Evolutionary conservation across 1,140 invertebrate genomes (phyloP), one percentile per base, ranked within the genome.

Genomic region (Holotrichia oblita): DNA sequence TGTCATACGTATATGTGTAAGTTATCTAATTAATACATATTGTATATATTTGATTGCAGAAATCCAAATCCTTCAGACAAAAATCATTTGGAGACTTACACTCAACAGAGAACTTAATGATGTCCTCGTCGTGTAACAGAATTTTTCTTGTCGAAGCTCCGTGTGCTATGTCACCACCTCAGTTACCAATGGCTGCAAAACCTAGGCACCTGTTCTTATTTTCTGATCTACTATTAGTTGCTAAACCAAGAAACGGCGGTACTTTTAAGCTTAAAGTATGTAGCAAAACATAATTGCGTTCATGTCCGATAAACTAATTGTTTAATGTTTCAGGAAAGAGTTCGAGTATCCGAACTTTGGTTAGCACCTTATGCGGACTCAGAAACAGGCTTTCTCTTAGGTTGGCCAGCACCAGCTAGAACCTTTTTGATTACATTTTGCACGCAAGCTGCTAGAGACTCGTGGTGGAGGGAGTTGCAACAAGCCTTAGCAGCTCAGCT

Each of bases 171-270:
- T 85, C 87, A 42, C 87, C 89, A 2, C 82, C 89, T 22, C 88
- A 89, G 40, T 84, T 88, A n/a, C 87, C 87, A 79, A 85, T 89
- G 82, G 87, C 88, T 82, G 89, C 88, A 2, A 86, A 85, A 76
- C 88, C 94, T 90, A 90, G 95, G 76, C 95, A 96, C 84, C 88
- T 97, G 72, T 97, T 97, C 86, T 91, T 97, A 78, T 96, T 97
- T 88, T 94, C 92, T 81, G 95, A 97, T 87, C 87, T 97, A 27
- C 88, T 97, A n/a, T 88, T 97, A 40, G 92, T 97, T 14, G 95
- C 94, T 40, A 97, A 97, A 88, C 92, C 94, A 41, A 90, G 94
- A 83, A 94, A 93, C 77, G 93, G 91, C 6, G 94, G 94, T 79
- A 94, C 92, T 83, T 97, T 95, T 87, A 97, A 96, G 85, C 87